Evolutionary conservation across 64 coral and sea anemone species (phyloP).

Genomic region (Catalaphyllia jardinei): DNA sequence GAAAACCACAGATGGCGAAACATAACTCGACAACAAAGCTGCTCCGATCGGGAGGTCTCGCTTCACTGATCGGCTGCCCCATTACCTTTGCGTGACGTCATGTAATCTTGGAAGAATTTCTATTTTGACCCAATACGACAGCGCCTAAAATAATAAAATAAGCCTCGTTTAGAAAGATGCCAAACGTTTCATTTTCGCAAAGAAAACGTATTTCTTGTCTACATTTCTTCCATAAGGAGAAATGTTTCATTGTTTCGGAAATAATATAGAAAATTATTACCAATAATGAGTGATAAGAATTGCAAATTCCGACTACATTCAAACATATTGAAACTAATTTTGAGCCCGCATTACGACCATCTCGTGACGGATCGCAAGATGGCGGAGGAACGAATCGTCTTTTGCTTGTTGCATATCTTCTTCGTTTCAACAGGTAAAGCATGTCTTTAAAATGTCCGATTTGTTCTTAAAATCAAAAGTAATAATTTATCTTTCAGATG

Average conservation of each 20-base stretch:
- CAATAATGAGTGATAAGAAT: neutral
- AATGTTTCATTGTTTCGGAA: neutral
- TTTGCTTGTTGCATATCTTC: conserved; percentile 4
- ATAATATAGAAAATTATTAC: neutral
- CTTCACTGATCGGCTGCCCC: conserved; percentile 3
- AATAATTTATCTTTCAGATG: neutral
- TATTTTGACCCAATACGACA: neutral
- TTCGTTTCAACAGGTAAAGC: conserved; percentile 28
- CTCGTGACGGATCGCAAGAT: conserved; percentile 40
- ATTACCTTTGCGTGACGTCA: conserved; percentile 51
- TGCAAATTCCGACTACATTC: neutral
- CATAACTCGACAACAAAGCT: conserved; percentile 7
- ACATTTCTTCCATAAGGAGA: neutral
- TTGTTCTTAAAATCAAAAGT: neutral
- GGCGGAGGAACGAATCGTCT: neutral
- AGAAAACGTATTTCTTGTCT: neutral
- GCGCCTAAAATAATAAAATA: neutral
- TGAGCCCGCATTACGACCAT: conserved; percentile 25
- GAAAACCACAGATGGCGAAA: neutral
- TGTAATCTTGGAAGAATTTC: conserved; percentile 24
- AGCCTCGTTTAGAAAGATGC: neutral
- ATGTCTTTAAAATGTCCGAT: neutral
- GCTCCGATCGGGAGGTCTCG: neutral
- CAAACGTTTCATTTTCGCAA: neutral
- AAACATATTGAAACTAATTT: neutral